Percentiles rank a stretch among this genome's conserved stretches.
Conservation (phyloP, 2,797 vertebrate species). For the Acanthopagrus latus region DNA sequence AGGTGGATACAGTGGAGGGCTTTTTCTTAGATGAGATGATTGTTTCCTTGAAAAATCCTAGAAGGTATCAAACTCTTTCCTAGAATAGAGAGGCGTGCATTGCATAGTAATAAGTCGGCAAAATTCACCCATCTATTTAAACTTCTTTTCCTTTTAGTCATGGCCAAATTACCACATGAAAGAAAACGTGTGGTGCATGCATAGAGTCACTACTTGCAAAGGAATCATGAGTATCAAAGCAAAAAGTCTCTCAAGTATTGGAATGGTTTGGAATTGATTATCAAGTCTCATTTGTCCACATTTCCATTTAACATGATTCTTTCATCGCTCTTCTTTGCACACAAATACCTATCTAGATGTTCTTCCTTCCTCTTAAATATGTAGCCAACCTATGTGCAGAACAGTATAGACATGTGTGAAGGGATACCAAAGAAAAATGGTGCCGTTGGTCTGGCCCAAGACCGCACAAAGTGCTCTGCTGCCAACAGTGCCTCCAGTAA, state of each 20-base stretch:
- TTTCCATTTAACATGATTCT: conserved; percentile 12
- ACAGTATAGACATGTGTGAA: conserved; percentile 62
- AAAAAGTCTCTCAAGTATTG: not conserved
- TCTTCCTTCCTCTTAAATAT: conserved; percentile 29
- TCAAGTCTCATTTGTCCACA: not conserved
- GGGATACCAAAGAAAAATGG: conserved; percentile 72
- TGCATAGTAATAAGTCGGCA: conserved; percentile 17
- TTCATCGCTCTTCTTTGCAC: conserved; percentile 5
- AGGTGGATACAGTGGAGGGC: not conserved
- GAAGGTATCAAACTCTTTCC: conserved; percentile 1
- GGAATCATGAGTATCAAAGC: conserved; percentile 9
- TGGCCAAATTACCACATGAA: conserved; percentile 15
- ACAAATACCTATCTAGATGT: conserved; percentile 37
- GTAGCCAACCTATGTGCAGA: conserved; percentile 48
- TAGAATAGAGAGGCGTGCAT: conserved; percentile 11
- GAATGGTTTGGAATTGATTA: conserved; percentile 13
- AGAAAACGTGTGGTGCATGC: not conserved
- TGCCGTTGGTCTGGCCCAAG: conserved; percentile 76
- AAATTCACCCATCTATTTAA: conserved; percentile 21
- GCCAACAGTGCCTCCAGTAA: conserved; percentile 83
- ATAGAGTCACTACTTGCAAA: conserved; percentile 8
- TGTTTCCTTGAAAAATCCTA: not conserved
- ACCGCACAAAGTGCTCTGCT: conserved; percentile 73
- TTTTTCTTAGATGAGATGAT: not conserved
- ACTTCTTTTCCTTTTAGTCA: conserved; percentile 8